Percentiles rank a stretch among this genome's conserved stretches.
Conservation (phyloP, 2,797 vertebrate species). For the Nothura maculosa region DNA sequence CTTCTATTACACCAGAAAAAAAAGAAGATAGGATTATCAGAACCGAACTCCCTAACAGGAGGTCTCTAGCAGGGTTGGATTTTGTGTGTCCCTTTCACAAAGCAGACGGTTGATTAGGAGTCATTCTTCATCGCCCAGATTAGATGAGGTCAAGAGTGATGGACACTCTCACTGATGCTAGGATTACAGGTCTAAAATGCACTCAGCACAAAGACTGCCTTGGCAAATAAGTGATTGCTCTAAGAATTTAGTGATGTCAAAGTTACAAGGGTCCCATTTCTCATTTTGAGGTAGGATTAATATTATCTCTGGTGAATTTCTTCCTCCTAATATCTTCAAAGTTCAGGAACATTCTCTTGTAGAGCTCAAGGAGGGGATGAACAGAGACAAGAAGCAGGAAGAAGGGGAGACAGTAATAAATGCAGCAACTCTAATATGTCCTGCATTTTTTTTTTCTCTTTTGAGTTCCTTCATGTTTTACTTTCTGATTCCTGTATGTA, state of each 20-base stretch:
- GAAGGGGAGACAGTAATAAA: background rate
- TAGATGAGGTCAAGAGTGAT: background rate
- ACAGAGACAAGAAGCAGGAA: background rate
- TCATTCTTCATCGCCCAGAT: background rate
- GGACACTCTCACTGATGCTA: background rate
- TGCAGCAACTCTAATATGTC: background rate
- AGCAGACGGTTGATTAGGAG: background rate
- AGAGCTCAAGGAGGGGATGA: background rate
- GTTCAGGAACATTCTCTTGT: background rate
- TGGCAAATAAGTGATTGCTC: background rate
- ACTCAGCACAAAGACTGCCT: background rate
- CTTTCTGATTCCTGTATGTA: background rate
- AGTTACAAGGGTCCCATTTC: background rate
- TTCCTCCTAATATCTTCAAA: background rate
- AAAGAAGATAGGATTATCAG: background rate
- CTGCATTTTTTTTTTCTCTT: background rate
- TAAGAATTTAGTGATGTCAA: background rate
- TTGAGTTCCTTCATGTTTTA: background rate
- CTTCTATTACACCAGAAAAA: background rate
- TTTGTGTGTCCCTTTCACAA: background rate
- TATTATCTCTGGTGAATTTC: background rate
- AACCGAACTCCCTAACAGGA: background rate
- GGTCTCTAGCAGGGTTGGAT: background rate
- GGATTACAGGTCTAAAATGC: background rate
- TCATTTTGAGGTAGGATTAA: background rate